Base-by-base conservation (phyloP, 2,797 vertebrate genomes). In the Hybognathus amarus region DNA sequence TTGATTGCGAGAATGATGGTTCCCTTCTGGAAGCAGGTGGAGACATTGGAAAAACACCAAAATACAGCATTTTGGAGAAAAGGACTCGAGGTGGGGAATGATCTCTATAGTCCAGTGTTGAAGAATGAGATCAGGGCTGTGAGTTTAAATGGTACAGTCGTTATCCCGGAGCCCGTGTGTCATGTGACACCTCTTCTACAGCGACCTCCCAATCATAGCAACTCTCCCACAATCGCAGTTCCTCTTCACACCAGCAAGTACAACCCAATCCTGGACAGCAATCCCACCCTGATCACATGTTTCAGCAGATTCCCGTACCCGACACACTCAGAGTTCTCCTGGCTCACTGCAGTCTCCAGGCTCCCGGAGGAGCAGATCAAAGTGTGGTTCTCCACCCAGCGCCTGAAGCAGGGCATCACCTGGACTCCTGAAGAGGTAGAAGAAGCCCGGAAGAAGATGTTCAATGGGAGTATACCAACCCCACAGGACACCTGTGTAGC, bases 371-470 rank as follows among this genome's bases (percentile, higher is more conserved):
- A 98, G 15, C 97, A 99, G 90, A 99, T 99, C 89, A 95, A 96
- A 71, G 97, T 98, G 85, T 99, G 98, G 98, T 99, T 99, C 83
- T 97, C 97, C 80, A 98, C 97, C 0, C 98, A 99, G 63, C 94
- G 98, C 77, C 91, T 99, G 80, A 99, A 99, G 87, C 97, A 98
- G 0, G 98, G 98, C 68, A 99, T 99, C 93, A 99, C 97, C 80
- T 99, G 98, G 98, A 97, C 97, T 80, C 98, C 98, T 0, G 98
- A 99, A 90, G 98, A 99, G 90, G 98, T 99, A n/a, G 98, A 99
- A 75, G 98, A 99, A 87, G 97, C 98, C 36, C 94, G 98, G 77
- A 99, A 99, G 90, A 99, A 99, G 92, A 99, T 99, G 98, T 99
- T 99, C 81, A 98, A 99, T 0, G 97, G 98, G 77, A 97, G 97